Evolutionary conservation across 1,140 invertebrate species (phyloP).

Genomic region (Drosophila ficusphila): DNA sequence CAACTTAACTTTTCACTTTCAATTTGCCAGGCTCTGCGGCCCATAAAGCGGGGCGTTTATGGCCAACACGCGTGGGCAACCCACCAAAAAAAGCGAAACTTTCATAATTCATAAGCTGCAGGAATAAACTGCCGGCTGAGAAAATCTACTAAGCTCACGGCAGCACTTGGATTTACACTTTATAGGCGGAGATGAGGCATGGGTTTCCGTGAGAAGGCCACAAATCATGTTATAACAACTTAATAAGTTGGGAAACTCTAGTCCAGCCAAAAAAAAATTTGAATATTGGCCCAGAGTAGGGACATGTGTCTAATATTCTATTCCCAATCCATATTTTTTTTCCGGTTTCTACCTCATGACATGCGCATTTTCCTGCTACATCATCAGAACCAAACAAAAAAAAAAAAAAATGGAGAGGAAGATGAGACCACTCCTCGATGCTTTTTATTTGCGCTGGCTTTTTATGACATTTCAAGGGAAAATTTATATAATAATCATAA

Average conservation of each 20-base stretch:
- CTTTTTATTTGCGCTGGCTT: conserved; percentile 70
- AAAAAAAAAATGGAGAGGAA: conserved; percentile 7
- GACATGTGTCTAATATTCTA: conserved; percentile 31
- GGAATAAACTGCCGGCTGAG: conserved; percentile 34
- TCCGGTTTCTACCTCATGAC: conserved; percentile 40
- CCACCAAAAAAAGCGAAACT: conserved; percentile 45
- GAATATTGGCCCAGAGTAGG: conserved; percentile 54
- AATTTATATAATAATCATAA: conserved; percentile 82
- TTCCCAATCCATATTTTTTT: not conserved
- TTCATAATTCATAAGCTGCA: conserved; percentile 75
- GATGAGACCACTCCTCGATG: conserved; percentile 32
- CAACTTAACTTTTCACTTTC: conserved; percentile 78
- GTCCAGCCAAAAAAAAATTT: conserved; percentile 45
- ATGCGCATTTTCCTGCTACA: conserved; percentile 46
- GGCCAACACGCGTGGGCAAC: conserved; percentile 73
- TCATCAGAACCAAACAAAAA: conserved; percentile 1
- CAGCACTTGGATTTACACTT: conserved; percentile 63
- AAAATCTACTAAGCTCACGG: conserved; percentile 51
- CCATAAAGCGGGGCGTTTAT: conserved; percentile 74
- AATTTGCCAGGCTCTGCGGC: conserved; percentile 70
- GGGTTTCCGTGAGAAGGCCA: not conserved
- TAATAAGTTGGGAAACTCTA: conserved; percentile 53
- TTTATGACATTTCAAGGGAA: conserved; percentile 64
- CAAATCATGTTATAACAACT: conserved; percentile 76
- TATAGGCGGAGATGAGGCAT: not conserved